Base-by-base conservation (phyloP, 2,888 invertebrate genomes). In the Drosophila yooni region DNA sequence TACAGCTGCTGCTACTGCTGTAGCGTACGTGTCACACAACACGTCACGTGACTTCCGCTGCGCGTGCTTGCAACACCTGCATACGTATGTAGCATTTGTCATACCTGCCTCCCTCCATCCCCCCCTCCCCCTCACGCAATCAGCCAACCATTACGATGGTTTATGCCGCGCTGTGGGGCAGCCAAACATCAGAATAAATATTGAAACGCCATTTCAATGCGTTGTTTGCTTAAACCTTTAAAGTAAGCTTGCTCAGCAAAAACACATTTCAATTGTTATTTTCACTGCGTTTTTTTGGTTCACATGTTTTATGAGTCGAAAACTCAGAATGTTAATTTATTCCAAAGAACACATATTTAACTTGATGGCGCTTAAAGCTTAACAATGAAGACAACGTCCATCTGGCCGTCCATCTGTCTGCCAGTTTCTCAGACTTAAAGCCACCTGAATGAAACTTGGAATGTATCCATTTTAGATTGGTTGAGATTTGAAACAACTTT, bases 41-140 rank as follows among this genome's bases (percentile, higher is more conserved):
- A 90, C 85, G 77, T 90, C 89, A 87, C 90, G 90, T 90, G 89
- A 87, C 87, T 87, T 87, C 87, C 87, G 90, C 69, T 71, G 83
- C 87, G 90, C 87, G 90, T 87, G 87, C 82, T 74, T 63, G 79
- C 87, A 83, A 87, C 87, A 90, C 87, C 87, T 90, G 65, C 59
- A 27, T 25, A 8, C 8, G 33, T n/a, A 50, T 29, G 21, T 43
- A 1, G 21, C 21, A 56, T 56, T n/a, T 40, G n/a, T 2, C 27
- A 29, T 40, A n/a, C 13, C 11, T 36, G 31, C 0, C 3, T 18
- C n/a, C 8, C 3, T 25, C 21, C 21, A 5, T 8, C 3, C 13
- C 7, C 21, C n/a, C 3, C n/a, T 27, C 21, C 8, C 15, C 36
- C 15, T 3, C 15, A 4, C 10, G 15, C 57, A 57, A 43, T 57